Conservation (phyloP, 2,888 invertebrate species). For the Diloba caeruleocephala region DNA sequence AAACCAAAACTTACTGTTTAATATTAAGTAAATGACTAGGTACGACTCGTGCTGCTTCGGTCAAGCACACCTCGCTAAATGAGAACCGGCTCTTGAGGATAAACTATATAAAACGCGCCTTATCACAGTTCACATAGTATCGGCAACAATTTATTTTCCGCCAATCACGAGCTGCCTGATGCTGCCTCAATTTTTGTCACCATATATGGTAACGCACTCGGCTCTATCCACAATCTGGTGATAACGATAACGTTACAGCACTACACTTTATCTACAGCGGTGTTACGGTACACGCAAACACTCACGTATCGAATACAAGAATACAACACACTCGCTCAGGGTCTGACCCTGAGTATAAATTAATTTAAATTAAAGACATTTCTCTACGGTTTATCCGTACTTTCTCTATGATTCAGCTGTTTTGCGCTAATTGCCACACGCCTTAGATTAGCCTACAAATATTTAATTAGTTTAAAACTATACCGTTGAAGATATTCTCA, state of each 20-base stretch:
- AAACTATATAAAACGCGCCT: slow-evolving; percentile 87
- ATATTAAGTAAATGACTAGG: slow-evolving; percentile 76
- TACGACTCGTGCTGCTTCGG: slow-evolving; percentile 77
- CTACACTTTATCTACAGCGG: slow-evolving; percentile 39
- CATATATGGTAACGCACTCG: slow-evolving; percentile 92
- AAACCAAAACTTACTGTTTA: slow-evolving; percentile 78
- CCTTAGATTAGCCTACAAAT: slow-evolving; percentile 74
- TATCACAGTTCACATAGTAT: slow-evolving; percentile 87
- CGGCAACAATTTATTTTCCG: slow-evolving; percentile 81
- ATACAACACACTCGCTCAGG: slow-evolving; percentile 36
- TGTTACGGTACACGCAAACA: slow-evolving; percentile 50
- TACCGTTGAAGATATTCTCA: slow-evolving; percentile 62
- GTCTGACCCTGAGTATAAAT: slow-evolving; percentile 41
- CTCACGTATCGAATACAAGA: slow-evolving; percentile 53
- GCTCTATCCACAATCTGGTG: slow-evolving; percentile 72
- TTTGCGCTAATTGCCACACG: slow-evolving; percentile 71
- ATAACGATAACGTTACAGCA: slow-evolving; percentile 71
- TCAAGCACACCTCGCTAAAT: slow-evolving; percentile 81
- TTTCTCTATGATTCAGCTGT: slow-evolving; percentile 77
- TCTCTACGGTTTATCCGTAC: slow-evolving; percentile 66
- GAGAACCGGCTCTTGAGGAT: slow-evolving; percentile 83
- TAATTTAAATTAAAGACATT: slow-evolving; percentile 57
- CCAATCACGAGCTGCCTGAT: slow-evolving; percentile 91
- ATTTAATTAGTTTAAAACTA: slow-evolving; percentile 70
- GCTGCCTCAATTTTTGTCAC: slow-evolving; percentile 90